phyloP scores from a whole-genome alignment of 2,888 invertebrate genomes.

The Aspidapion aeneum region DNA sequence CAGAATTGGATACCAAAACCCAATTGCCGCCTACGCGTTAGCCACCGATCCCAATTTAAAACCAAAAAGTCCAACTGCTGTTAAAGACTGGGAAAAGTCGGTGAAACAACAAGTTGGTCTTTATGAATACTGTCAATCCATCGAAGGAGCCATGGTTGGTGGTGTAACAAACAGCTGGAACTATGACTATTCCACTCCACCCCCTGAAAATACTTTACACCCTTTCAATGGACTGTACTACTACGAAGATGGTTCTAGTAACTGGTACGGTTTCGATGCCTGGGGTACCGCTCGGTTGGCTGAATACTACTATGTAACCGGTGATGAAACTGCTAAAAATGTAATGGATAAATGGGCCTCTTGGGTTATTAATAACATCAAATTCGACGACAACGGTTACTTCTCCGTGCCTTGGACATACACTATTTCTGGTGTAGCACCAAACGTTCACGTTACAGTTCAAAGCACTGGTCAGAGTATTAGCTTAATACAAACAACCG shows the following conservation, averaged over 20 bases:
- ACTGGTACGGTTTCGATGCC: slow-evolving; percentile 25
- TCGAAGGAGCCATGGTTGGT: slow-evolving; percentile 30
- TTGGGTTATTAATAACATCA: slow-evolving; percentile 25
- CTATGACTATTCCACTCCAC: slow-evolving; percentile 28
- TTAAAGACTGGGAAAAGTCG: slow-evolving; percentile 28
- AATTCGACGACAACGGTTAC: slow-evolving; percentile 12
- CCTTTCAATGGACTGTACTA: slow-evolving; percentile 27
- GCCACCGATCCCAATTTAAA: slow-evolving; percentile 26
- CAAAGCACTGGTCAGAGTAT: slow-evolving; percentile 21
- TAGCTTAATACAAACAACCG: slow-evolving; percentile 27
- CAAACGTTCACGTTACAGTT: slow-evolving; percentile 24
- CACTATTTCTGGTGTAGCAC: slow-evolving; percentile 25
- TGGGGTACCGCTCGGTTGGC: slow-evolving; percentile 30
- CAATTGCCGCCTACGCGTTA: slow-evolving; percentile 29
- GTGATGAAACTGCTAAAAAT: slow-evolving; percentile 25
- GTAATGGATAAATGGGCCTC: slow-evolving; percentile 29
- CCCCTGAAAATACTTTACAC: slow-evolving; percentile 19
- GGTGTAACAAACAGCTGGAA: slow-evolving; percentile 33
- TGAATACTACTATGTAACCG: slow-evolving; percentile 30
- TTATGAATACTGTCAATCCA: slow-evolving; percentile 27
- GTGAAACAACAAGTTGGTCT: slow-evolving; percentile 31
- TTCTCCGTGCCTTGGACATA: slow-evolving; percentile 21
- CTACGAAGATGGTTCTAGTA: slow-evolving; percentile 19
- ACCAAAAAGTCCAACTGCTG: slow-evolving; percentile 28
- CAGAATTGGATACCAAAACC: slow-evolving; percentile 33